Evolutionary conservation across 2,113 vertebrate species (phyloP).

Genomic region (Halichoerus grypus): DNA sequence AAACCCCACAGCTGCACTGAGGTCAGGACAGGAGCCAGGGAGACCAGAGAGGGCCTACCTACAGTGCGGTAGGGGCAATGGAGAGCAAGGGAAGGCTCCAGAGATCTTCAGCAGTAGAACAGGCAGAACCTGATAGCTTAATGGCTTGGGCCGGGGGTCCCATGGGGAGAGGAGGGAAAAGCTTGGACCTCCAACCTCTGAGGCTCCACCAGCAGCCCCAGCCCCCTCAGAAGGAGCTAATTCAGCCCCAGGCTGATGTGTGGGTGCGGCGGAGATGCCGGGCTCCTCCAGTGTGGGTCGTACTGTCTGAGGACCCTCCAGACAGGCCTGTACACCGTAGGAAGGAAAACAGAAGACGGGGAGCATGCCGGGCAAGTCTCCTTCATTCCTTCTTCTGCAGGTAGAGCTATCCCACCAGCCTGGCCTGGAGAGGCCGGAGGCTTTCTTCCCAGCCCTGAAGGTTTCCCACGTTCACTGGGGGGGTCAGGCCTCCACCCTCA

Average conservation of each 20-base stretch:
- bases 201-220: neutral
- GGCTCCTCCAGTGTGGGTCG: neutral
- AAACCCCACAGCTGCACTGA: neutral
- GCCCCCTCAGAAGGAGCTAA: neutral
- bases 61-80: too few species aligned
- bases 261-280: neutral
- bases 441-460: neutral
- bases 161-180: fast-evolving
- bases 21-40: neutral
- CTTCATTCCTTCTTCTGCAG: neutral
- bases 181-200: neutral
- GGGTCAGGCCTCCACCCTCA: too few species aligned
- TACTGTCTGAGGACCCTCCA: neutral
- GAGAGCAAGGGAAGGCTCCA: neutral
- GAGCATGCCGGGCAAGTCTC: fast-evolving
- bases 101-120: neutral
- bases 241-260: neutral
- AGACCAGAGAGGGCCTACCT: neutral
- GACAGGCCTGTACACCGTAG: neutral
- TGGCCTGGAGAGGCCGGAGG: fast-evolving
- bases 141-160: too few species aligned
- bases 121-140: neutral
- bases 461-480: fast-evolving
- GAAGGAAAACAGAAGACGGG: neutral
- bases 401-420: neutral